These are phyloP conservation scores for Eulimnadia texana DNA, from an alignment of 1,140 invertebrate genomes.

Conservation along the genomic window DNA sequence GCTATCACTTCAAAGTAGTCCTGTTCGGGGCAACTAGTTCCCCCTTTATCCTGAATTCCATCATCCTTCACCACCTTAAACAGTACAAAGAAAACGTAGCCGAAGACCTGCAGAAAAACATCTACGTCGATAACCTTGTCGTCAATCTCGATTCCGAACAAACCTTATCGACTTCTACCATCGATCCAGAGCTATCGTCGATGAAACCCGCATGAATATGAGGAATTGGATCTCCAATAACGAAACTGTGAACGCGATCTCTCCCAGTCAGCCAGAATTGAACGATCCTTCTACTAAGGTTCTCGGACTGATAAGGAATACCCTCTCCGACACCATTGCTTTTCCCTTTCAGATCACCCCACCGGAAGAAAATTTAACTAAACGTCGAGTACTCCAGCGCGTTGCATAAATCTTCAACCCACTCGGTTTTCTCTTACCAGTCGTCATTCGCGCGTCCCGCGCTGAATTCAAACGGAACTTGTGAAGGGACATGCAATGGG, in stretches of 20 bases:
- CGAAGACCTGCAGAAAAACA: neutral
- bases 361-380: neutral
- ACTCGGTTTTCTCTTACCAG: neutral
- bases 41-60: neutral
- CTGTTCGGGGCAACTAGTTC: neutral
- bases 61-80: neutral
- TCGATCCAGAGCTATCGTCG: neutral
- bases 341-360: neutral
- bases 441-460: neutral
- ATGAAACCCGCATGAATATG: neutral
- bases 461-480: too few relatives aligned
- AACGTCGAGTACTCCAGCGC: neutral
- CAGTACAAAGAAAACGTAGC: neutral
- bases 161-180: neutral
- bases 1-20: slow-evolving; percentile 7
- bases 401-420: neutral
- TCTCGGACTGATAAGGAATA: slow-evolving; percentile 1
- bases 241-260: neutral
- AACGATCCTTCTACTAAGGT: neutral
- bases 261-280: neutral
- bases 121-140: slow-evolving; percentile 8
- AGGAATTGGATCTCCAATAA: neutral
- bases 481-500: too few relatives aligned
- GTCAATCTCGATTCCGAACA: neutral
- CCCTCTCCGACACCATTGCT: neutral